Base-by-base conservation (phyloP, 92 coral and sea anemone genomes). In the Isaurus tuberculatus region DNA sequence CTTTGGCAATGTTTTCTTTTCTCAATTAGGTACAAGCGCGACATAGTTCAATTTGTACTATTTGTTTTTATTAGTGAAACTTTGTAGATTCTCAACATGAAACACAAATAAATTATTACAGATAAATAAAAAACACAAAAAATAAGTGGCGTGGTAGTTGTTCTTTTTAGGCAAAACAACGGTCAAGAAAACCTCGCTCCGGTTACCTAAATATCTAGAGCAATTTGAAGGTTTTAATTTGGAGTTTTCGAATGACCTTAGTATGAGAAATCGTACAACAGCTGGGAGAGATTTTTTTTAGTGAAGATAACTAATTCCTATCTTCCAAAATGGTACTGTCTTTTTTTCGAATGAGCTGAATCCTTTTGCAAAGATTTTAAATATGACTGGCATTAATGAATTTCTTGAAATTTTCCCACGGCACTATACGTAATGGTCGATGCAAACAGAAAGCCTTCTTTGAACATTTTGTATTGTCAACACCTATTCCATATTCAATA, bases 391-490 rank as follows among this genome's bases (percentile, higher is more conserved):
- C 17, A 13, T 29, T 66, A 66, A 66, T 66, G 72, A 17, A 25
- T 17, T 4, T 66, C 72, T 25, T 15, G 72, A 42, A 66, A 66
- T 66, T 31, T 66, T 66, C 42, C 72, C 72, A 66, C 72, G 72
- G 72, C 43, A 29, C 20, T 65, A 32, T 16, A 31, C n/a, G 72
- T 25, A 29, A 44, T 31, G 70, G 72, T 4, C 44, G 31, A 66
- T 10, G 72, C 42, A 66, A 66, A 28, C 72, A 32, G 34, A n/a
- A n/a, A n/a, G n/a, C n/a, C n/a, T n/a, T n/a, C n/a, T n/a, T n/a
- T n/a, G n/a, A n/a, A n/a, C n/a, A n/a, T n/a, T n/a, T n/a, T n/a
- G n/a, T n/a, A n/a, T n/a, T n/a, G n/a, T n/a, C n/a, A n/a, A n/a
- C n/a, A n/a, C n/a, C n/a, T n/a, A n/a, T n/a, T n/a, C n/a, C n/a